These are phyloP conservation scores for Falco punctatus DNA, from an alignment of 2,113 vertebrate genomes.

Conservation along the genomic window DNA sequence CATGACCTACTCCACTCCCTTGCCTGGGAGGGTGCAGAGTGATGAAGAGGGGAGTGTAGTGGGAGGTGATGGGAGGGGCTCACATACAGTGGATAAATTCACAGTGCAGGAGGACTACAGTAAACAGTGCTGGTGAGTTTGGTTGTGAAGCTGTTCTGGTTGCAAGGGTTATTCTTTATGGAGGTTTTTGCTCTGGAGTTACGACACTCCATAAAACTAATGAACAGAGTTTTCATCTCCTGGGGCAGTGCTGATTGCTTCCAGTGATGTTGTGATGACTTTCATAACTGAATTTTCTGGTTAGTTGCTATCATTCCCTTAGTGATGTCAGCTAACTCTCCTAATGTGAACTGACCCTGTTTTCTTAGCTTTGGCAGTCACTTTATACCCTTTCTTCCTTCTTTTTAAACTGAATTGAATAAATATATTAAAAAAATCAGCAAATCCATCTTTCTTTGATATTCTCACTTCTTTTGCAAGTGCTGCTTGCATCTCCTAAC, in stretches of 20 bases:
- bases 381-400: neutral
- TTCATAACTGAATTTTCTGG: conserved; percentile 1
- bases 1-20: neutral
- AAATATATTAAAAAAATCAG: neutral
- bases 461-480: neutral
- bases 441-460: neutral
- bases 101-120: neutral
- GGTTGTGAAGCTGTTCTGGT: neutral
- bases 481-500: neutral
- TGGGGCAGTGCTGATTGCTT: conserved; percentile 9
- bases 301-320: neutral
- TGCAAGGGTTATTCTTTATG: neutral
- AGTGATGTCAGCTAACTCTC: neutral
- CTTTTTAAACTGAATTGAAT: neutral
- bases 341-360: neutral
- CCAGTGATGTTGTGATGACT: neutral
- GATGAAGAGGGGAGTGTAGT: neutral
- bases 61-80: neutral
- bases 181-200: neutral
- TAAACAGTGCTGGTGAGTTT: neutral
- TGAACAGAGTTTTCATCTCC: neutral
- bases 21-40: neutral
- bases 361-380: neutral
- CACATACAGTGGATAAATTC: neutral
- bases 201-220: neutral